Conservation (phyloP, 2,888 invertebrate genomes). For the Cosmia trapezina region DNA sequence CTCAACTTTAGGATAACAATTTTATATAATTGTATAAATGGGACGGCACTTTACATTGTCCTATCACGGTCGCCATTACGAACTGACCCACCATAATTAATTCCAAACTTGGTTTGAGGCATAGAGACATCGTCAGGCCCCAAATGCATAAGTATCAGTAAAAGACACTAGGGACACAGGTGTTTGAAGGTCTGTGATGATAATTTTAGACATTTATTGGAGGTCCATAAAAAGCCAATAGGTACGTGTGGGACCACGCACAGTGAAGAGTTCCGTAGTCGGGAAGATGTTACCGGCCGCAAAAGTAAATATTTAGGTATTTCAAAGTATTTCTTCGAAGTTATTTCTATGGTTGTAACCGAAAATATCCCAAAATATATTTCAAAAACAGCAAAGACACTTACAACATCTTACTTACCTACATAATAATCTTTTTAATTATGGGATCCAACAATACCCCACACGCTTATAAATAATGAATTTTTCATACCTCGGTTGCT, state of each 20-base stretch:
- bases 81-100: background rate
- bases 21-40: too few species aligned
- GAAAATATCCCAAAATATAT: background rate
- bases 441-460: background rate
- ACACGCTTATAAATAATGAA: background rate
- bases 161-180: background rate
- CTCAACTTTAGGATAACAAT: too few species aligned
- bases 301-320: background rate
- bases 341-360: background rate
- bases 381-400: background rate
- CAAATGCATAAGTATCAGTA: background rate
- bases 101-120: background rate
- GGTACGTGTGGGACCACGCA: background rate
- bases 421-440: background rate
- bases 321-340: background rate
- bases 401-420: background rate
- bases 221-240: background rate
- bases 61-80: too few species aligned
- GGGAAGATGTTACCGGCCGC: background rate
- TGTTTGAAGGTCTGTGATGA: background rate
- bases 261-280: background rate
- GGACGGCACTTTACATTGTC: too few species aligned
- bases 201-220: background rate
- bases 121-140: background rate
- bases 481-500: too few species aligned